These are phyloP conservation scores for Podarcis cretensis DNA, from an alignment of 2,113 vertebrate species.

Conservation along the genomic window DNA sequence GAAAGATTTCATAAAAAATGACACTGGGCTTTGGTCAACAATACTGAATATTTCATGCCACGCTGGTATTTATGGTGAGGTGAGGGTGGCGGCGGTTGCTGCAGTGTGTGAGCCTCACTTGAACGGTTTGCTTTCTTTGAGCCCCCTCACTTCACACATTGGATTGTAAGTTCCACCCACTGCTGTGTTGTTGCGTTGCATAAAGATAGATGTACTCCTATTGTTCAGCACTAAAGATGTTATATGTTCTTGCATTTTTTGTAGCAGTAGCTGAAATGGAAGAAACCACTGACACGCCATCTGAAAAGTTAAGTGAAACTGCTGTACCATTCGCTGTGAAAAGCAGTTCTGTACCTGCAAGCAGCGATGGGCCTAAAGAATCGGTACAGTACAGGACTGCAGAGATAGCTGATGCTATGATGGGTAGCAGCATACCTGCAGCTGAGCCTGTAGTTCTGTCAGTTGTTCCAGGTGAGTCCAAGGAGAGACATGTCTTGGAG, in stretches of 20 bases:
- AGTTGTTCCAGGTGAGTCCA: conserved; percentile 79
- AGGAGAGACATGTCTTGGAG: conserved; percentile 61
- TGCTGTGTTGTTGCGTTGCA: not conserved
- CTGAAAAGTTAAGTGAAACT: conserved; percentile 18
- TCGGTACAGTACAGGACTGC: conserved; percentile 77
- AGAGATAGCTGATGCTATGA: conserved; percentile 84
- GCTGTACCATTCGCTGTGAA: not conserved
- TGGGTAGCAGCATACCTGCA: conserved; percentile 71
- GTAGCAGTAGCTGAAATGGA: conserved; percentile 41
- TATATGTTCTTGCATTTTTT: not conserved
- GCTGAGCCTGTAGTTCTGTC: conserved; percentile 77
- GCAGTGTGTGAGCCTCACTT: not conserved
- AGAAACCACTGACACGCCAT: not conserved
- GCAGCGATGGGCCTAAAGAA: conserved; percentile 7
- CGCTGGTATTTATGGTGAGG: not conserved
- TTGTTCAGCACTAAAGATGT: not conserved
- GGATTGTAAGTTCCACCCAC: not conserved
- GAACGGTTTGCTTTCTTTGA: not conserved
- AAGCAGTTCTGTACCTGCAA: not conserved
- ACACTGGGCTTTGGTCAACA: not conserved
- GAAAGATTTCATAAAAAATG: not conserved
- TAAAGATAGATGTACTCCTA: not conserved
- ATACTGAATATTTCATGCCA: not conserved
- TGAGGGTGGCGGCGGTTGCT: not conserved
- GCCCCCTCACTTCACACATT: not conserved